A percentile compares a stretch with the other conserved stretches of the same genome.
Evolutionary conservation across 2,888 invertebrate species (phyloP).

Genomic region (Lamellibrachia columna): DNA sequence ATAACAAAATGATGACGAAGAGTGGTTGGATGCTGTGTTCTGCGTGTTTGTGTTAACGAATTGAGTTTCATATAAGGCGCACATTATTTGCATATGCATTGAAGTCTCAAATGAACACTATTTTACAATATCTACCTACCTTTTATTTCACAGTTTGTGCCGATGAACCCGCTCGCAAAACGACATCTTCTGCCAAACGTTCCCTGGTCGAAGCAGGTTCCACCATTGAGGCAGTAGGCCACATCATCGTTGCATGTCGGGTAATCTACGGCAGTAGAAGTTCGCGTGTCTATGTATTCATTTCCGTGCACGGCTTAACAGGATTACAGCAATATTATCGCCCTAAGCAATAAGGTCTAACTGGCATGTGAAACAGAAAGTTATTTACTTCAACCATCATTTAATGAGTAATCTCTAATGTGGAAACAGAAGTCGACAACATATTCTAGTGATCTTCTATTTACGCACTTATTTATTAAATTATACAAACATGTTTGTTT

Average conservation of each 20-base stretch:
- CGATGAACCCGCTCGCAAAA: constrained; percentile 74
- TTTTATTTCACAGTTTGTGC: not conserved
- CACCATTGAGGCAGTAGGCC: constrained; percentile 79
- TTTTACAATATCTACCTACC: not conserved
- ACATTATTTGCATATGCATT: not conserved
- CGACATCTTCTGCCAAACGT: constrained; percentile 89
- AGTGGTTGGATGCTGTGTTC: not conserved
- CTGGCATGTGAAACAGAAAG: too few relatives aligned
- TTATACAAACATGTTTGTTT: too few relatives aligned
- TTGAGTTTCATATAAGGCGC: not conserved
- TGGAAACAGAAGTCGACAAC: too few relatives aligned
- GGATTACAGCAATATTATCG: not conserved
- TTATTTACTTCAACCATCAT: too few relatives aligned
- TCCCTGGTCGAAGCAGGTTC: constrained; percentile 85
- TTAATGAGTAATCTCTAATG: too few relatives aligned
- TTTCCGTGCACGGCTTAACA: not conserved
- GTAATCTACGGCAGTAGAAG: not conserved
- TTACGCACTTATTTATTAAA: too few relatives aligned
- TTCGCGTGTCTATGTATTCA: not conserved
- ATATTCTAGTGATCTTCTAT: too few relatives aligned
- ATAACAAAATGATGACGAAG: not conserved
- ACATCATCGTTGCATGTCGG: not conserved
- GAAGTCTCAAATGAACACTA: not conserved
- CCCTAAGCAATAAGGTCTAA: too few relatives aligned
- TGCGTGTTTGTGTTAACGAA: not conserved